Conservation (phyloP, 2,113 vertebrate species). For the Barnardius zonarius region DNA sequence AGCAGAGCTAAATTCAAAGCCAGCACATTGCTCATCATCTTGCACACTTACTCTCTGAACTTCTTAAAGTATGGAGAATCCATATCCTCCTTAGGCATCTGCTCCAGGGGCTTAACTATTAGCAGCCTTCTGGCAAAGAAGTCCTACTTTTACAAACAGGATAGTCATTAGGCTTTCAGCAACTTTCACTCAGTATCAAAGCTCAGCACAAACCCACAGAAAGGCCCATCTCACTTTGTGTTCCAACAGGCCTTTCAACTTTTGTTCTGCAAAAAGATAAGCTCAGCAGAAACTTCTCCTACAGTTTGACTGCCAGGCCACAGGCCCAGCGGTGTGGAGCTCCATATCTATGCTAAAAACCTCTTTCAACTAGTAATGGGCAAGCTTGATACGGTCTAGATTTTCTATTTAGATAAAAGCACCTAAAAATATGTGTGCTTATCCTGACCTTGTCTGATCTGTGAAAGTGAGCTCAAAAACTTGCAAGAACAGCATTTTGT, state of each 20-base stretch:
- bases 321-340: fast-evolving
- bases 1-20: not conserved
- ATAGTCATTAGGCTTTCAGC: not conserved
- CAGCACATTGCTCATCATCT: not conserved
- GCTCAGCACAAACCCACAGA: not conserved
- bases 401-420: not conserved
- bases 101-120: not conserved
- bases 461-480: not conserved
- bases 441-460: not conserved
- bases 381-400: not conserved
- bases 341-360: not conserved
- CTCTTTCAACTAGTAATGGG: not conserved
- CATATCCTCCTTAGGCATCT: not conserved
- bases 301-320: not conserved
- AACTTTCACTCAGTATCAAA: not conserved
- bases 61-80: not conserved
- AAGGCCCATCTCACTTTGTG: not conserved
- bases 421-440: not conserved
- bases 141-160: not conserved
- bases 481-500: not conserved
- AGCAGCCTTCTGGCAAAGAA: not conserved
- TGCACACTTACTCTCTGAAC: not conserved
- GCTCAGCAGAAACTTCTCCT: not conserved
- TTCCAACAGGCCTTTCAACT: not conserved
- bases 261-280: not conserved